Evolutionary conservation across 2,113 vertebrate species (phyloP), one percentile per base, ranked within the genome.

Genomic region (Clarias macrocephalus): DNA sequence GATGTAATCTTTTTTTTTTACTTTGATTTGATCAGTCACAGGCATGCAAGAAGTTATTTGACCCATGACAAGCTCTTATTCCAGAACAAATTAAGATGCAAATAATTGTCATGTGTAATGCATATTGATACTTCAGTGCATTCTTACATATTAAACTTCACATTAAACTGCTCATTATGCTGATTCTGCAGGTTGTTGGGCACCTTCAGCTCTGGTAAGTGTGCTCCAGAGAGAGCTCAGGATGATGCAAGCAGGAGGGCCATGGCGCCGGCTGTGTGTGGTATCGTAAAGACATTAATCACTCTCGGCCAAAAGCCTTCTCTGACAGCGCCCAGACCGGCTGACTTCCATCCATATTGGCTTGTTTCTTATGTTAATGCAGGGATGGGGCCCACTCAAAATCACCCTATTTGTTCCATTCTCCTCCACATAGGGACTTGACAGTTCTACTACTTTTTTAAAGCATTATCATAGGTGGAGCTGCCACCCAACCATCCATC

Each of bases 241-340:
- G 60, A 94, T 93, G 91, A 90, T 70, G 91, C 92, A 88, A 93
- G 95, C 94, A 89, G 95, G 93, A 90, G 90, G 48, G 93, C 90
- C 90, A 92, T 92, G 54, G 85, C 80, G 59, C 93, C 89, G 89
- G 94, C 96, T 95, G 95, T 92, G 94, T 8, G 95, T 93, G 94
- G 95, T 95, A 97, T 97, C 89, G 94, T 96, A 97, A 97, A 97
- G 96, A 95, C 96, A 97, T 97, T 97, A 96, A 97, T 97, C 96
- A 97, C 95, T 91, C 48, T 70, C 59, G 86, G 91, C 92, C 95
- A 95, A 97, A 97, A 97, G 95, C 94, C 92, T 80, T 80, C 70
- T 88, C 89, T 97, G 96, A 97, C 97, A 97, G 93, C 93, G 90
- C 94, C 94, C 94, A 88, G 94, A 94, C 95, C 80, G 85, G 92